Percentiles rank a stretch among this genome's conserved stretches.
These are phyloP conservation scores for Tetramorium simillimum DNA, from an alignment of 1,140 invertebrate genomes.

Conservation along the genomic window DNA sequence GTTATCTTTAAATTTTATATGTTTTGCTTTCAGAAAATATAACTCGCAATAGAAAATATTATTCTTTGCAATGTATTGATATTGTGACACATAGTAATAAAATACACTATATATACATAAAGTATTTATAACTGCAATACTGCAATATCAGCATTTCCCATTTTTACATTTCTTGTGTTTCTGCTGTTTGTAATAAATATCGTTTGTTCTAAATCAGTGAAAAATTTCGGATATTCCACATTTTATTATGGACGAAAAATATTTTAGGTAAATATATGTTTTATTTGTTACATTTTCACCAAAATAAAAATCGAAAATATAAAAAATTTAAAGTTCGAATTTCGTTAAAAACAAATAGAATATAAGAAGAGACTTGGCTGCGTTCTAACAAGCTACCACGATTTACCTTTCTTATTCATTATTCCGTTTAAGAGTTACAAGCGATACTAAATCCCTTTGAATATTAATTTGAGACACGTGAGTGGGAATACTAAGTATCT, in stretches of 20 bases:
- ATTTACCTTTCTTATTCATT: neutral
- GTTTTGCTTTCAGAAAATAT: neutral
- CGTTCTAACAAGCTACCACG: neutral
- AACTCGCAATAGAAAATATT: conserved; percentile 16
- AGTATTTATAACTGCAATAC: neutral
- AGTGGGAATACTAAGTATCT: neutral
- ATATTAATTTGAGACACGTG: neutral
- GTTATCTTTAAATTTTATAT: neutral
- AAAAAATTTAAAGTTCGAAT: neutral
- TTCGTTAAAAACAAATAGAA: neutral
- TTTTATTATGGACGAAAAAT: neutral
- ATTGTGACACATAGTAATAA: conserved; percentile 31
- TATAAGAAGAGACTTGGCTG: neutral
- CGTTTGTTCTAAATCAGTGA: neutral
- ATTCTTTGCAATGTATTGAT: conserved; percentile 3
- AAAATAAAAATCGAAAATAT: neutral
- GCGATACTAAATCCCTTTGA: neutral
- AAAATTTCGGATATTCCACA: neutral
- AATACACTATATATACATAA: neutral
- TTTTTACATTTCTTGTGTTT: neutral
- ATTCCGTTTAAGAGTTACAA: neutral
- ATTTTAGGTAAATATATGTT: too few relatives aligned
- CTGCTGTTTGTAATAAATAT: conserved; percentile 11
- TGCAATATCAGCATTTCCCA: neutral
- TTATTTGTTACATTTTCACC: neutral